Base-by-base conservation (phyloP, 2,888 invertebrate genomes). In the Pyralis farinalis region DNA sequence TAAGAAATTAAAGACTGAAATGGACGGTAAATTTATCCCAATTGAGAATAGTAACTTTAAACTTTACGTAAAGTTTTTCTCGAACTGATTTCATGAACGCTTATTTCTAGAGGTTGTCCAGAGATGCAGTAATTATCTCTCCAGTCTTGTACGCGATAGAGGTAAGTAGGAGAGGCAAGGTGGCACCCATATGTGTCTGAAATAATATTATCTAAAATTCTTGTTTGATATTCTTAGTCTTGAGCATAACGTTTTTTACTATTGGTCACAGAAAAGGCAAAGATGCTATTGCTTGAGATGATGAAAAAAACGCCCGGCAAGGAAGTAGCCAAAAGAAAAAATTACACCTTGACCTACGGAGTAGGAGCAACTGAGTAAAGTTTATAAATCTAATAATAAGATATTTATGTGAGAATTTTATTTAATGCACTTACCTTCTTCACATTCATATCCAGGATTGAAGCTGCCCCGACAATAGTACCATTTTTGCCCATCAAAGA, bases 401-500 rank as follows among this genome's bases (percentile, higher is more conserved):
- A 28, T 33, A 11, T 27, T 10, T 33, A 20, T 33, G 37, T 31
- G 16, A 20, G 9, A 33, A 12, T 9, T 33, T 6, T 16, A 12
- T 3, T 3, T 11, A 32, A 3, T 16, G 6, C n/a, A 32, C 8
- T 33, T 28, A 1, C 25, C n/a, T 10, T 11, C 25, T 42, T 29
- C 5, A 34, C 11, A 34, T 45, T 43, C 5, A 35, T 27, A 43
- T 42, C 21, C 39, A 82, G 81, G 44, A 51, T 60, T 12, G 71
- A 76, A 55, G 55, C 57, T 7, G 59, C 83, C 1, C 79, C 80
- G 0, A 16, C 45, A 0, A 22, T 83, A 7, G 46, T 68, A 0
- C 72, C 83, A 2, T 79, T 57, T 47, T 48, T 69, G 16, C 78
- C 81, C 0, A 47, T 84, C 0, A 82, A 78, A 53, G 83, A 82